Evolutionary conservation across 64 coral and sea anemone genomes (phyloP).

Genomic region (Platygyra sinensis): DNA sequence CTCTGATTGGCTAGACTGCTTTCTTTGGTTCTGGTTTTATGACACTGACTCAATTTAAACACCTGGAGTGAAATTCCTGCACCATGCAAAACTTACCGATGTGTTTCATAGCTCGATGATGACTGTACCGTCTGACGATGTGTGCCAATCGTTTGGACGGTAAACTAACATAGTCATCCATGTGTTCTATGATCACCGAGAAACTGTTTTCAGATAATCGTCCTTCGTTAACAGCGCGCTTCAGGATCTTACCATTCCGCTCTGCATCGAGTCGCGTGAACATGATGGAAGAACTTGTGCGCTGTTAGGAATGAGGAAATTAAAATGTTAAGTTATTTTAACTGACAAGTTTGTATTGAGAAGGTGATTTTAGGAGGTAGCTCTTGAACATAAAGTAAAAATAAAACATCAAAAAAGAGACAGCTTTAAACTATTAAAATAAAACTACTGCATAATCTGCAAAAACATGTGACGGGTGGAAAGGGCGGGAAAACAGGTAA

Average conservation of each 20-base stretch:
- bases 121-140: constrained; percentile 79
- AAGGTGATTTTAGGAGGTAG: too few relatives aligned
- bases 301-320: constrained; percentile 23
- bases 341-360: too few relatives aligned
- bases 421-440: too few relatives aligned
- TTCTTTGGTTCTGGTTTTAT: too few relatives aligned
- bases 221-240: constrained; percentile 81
- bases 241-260: constrained; percentile 81
- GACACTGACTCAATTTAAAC: too few relatives aligned
- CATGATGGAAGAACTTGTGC: constrained; percentile 81
- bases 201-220: constrained; percentile 56
- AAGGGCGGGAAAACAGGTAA: too few relatives aligned
- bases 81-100: constrained; percentile 47
- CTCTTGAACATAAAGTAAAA: too few relatives aligned
- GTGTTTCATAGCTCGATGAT: constrained; percentile 87
- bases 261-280: constrained; percentile 89
- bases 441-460: too few relatives aligned
- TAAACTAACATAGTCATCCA: constrained; percentile 72
- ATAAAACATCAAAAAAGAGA: too few relatives aligned
- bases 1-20: too few relatives aligned
- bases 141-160: constrained; percentile 78
- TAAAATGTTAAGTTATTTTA: background rate
- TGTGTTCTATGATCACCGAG: constrained; percentile 56
- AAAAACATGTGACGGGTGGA: too few relatives aligned
- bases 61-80: background rate